Percentiles rank a stretch among this genome's conserved stretches.
Conservation (phyloP, 2,888 invertebrate genomes). For the Lagria hirta region DNA sequence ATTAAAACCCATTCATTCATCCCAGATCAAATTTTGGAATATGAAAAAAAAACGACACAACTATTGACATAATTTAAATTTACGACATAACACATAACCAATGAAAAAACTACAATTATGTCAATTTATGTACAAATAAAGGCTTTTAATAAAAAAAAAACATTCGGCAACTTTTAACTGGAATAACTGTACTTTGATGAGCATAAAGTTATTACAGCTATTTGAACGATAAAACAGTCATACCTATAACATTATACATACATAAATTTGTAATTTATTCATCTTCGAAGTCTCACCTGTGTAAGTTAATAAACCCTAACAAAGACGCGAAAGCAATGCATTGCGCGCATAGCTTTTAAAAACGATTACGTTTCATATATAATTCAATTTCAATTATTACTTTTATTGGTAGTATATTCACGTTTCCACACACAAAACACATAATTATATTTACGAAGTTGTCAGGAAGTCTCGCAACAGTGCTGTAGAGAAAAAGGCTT, state of each 20-base stretch:
- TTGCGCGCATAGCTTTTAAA: constrained; percentile 55
- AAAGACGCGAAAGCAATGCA: constrained; percentile 54
- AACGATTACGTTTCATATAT: constrained; percentile 39
- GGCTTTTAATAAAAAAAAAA: too few relatives aligned
- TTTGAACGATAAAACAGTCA: too few relatives aligned
- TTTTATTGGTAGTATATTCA: constrained; percentile 42
- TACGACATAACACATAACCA: too few relatives aligned
- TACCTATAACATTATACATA: constrained; percentile 24
- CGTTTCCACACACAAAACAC: constrained; percentile 52
- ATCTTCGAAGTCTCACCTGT: constrained; percentile 54
- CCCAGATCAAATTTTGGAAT: constrained; percentile 4
- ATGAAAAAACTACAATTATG: too few relatives aligned
- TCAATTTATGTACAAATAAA: too few relatives aligned
- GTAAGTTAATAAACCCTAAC: constrained; percentile 44
- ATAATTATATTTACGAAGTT: constrained; percentile 51
- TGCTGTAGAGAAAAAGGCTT: constrained; percentile 54
- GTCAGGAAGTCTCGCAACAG: constrained; percentile 50
- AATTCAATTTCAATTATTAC: constrained; percentile 27
- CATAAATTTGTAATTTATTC: constrained; percentile 40
- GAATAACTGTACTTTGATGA: too few relatives aligned
- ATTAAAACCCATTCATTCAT: constrained; percentile 18
- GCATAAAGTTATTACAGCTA: too few relatives aligned
- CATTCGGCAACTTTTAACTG: too few relatives aligned
- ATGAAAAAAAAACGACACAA: constrained; percentile 1
- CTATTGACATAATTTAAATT: too few relatives aligned